A percentile compares a stretch with the other conserved stretches of the same genome.
Conservation (phyloP, 2,888 invertebrate species). For the Nasonia oneida region DNA sequence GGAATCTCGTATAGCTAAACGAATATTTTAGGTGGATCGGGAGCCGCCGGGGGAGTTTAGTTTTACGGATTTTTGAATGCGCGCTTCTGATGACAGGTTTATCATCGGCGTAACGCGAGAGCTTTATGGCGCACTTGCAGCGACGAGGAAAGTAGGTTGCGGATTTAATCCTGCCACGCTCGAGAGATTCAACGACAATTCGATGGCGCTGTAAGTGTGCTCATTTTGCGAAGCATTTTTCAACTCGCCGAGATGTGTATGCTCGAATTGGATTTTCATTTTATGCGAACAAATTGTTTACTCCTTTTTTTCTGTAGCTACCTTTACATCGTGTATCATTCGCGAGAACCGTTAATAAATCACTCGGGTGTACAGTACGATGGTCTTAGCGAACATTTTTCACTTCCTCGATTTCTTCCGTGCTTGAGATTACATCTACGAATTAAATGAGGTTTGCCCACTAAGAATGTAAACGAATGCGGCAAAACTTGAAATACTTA, state of each 20-base stretch:
- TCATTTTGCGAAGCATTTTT: neutral
- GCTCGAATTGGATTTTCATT: neutral
- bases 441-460: too few relatives aligned
- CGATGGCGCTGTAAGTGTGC: neutral
- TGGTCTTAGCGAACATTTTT: too few relatives aligned
- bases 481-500: too few relatives aligned
- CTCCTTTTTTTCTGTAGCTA: too few relatives aligned
- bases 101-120: neutral
- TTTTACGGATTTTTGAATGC: neutral
- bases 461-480: too few relatives aligned
- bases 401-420: too few relatives aligned
- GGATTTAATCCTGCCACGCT: neutral
- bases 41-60: neutral
- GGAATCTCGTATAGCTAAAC: neutral
- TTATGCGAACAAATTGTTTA: too few relatives aligned
- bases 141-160: neutral
- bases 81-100: neutral
- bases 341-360: too few relatives aligned
- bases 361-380: too few relatives aligned
- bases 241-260: neutral
- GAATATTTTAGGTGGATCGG: neutral
- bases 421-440: too few relatives aligned
- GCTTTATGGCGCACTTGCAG: neutral
- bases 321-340: too few relatives aligned
- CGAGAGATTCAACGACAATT: neutral